Evolutionary conservation across 2,888 invertebrate genomes (phyloP).

Genomic region (Azorinus chamasolen): DNA sequence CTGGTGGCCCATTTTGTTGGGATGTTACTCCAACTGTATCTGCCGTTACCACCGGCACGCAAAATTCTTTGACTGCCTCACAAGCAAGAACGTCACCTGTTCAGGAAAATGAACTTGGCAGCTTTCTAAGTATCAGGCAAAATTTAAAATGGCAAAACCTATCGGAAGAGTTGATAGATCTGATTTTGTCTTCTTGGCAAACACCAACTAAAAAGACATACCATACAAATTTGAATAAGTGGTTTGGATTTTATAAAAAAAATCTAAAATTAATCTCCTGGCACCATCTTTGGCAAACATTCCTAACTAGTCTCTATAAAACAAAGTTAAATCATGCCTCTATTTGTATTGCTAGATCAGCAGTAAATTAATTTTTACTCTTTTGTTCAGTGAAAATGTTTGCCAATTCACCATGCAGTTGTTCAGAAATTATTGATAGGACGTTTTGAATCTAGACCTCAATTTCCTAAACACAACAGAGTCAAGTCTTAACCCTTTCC

Average conservation of each 20-base stretch:
- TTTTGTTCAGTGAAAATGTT: conserved; percentile 3
- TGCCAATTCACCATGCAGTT: not conserved
- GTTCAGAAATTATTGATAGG: not conserved
- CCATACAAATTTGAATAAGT: conserved; percentile 7
- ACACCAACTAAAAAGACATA: conserved; percentile 22
- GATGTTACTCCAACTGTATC: not conserved
- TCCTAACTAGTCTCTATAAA: conserved; percentile 19
- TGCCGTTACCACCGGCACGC: conserved; percentile 17
- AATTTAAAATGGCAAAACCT: conserved; percentile 8
- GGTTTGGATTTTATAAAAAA: conserved; percentile 19
- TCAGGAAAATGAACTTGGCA: conserved; percentile 17
- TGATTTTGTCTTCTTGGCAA: conserved; percentile 24
- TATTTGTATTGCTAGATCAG: conserved; percentile 20
- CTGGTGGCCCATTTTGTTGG: conserved; percentile 24
- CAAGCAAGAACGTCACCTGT: conserved; percentile 17
- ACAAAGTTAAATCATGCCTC: conserved; percentile 11
- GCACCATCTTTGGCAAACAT: conserved; percentile 4
- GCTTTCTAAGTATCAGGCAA: conserved; percentile 29
- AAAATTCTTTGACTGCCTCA: conserved; percentile 11
- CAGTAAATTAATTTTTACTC: conserved; percentile 23
- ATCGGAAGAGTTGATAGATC: not conserved
- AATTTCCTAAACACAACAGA: conserved; percentile 2
- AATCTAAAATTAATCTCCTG: conserved; percentile 6
- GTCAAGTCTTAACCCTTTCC: no score
- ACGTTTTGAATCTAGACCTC: not conserved